Conservation (phyloP, 2,797 vertebrate species). For the Spheniscus humboldti region DNA sequence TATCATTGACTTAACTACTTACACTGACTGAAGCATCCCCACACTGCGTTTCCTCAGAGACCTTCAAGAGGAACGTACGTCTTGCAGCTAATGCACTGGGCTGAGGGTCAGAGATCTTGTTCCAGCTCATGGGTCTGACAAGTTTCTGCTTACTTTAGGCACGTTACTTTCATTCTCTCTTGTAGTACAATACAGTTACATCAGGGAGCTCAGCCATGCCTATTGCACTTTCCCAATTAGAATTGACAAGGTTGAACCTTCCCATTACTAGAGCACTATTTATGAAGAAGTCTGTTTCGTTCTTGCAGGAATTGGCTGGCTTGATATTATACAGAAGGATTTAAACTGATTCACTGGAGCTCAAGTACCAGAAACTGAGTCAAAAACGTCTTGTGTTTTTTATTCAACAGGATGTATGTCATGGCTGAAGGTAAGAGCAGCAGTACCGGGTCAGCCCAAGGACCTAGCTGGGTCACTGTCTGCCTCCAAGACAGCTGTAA, state of each 20-base stretch:
- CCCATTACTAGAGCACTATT: not conserved
- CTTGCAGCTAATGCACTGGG: rapidly evolving
- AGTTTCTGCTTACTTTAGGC: not conserved
- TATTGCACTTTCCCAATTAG: rapidly evolving
- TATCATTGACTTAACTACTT: not conserved
- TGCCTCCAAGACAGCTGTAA: rapidly evolving
- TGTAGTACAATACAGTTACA: not conserved
- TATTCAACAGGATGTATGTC: rapidly evolving
- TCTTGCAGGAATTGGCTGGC: not conserved
- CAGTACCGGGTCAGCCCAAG: rapidly evolving
- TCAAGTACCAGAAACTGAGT: not conserved
- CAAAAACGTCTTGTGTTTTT: not conserved
- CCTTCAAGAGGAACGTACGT: rapidly evolving
- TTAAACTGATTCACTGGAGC: not conserved
- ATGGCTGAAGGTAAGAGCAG: rapidly evolving
- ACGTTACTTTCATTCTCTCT: not conserved
- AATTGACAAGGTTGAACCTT: rapidly evolving
- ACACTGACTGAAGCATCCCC: not conserved
- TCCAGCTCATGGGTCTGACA: not conserved
- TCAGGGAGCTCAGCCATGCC: not conserved
- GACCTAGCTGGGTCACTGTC: rapidly evolving
- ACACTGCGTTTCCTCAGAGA: not conserved
- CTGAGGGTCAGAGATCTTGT: not conserved
- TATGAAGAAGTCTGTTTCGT: not conserved
- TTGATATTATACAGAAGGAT: not conserved